phyloP scores from a whole-genome alignment of 2,888 invertebrate species.

The Ramazzottius varieornatus region DNA sequence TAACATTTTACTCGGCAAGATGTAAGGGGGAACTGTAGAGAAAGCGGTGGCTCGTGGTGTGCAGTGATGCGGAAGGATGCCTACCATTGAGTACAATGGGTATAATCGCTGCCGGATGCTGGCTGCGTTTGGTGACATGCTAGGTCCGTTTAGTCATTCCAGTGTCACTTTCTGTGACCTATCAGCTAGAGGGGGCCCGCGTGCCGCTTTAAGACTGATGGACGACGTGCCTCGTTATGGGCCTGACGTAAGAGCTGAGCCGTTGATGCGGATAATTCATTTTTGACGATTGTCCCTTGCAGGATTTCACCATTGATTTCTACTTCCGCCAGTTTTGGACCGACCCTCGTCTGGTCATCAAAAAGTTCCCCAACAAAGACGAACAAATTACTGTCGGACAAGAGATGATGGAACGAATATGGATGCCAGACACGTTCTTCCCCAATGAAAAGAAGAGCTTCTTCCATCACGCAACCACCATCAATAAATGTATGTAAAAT shows the following conservation, averaged over 20 bases:
- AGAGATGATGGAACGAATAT: conserved; percentile 86
- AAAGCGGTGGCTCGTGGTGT: too few relatives aligned
- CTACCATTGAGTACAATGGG: not conserved
- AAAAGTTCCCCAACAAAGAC: conserved; percentile 36
- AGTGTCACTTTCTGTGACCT: not conserved
- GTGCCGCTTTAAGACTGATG: too few relatives aligned
- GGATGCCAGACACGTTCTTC: conserved; percentile 99
- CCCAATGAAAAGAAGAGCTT: conserved; percentile 99
- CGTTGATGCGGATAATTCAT: too few relatives aligned
- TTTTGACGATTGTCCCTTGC: conserved; percentile 10
- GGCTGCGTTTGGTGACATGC: not conserved
- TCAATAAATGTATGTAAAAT: conserved; percentile 48
- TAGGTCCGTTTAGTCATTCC: not conserved
- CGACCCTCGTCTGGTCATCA: conserved; percentile 76
- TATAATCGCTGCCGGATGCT: not conserved
- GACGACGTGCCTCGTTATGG: too few relatives aligned
- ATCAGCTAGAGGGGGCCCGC: too few relatives aligned
- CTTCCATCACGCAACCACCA: conserved; percentile 97
- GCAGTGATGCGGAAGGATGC: not conserved
- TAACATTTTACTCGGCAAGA: too few relatives aligned
- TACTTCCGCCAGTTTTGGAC: conserved; percentile 98
- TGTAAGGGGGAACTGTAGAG: too few relatives aligned
- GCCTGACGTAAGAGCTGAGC: too few relatives aligned
- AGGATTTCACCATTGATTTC: conserved; percentile 95
- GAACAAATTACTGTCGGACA: conserved; percentile 74